Evolutionary conservation across 2,797 vertebrate species (phyloP).

Genomic region (Carduelis carduelis): DNA sequence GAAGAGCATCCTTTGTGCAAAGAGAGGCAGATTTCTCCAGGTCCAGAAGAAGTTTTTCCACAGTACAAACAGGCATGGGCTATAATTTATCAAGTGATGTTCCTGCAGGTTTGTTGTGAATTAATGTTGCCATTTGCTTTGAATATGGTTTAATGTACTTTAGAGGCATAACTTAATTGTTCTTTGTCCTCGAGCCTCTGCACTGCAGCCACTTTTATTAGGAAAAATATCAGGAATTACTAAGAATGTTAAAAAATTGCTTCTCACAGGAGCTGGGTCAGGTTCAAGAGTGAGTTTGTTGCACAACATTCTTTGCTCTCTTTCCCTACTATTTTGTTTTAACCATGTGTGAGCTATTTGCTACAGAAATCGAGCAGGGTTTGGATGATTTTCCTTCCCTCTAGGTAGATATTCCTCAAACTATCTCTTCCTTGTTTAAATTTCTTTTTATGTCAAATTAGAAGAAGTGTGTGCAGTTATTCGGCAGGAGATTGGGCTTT

Average conservation of each 20-base stretch:
- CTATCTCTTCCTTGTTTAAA: neutral
- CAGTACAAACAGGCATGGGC: rapidly evolving
- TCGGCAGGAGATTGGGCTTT: neutral
- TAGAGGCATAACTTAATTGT: neutral
- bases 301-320: neutral
- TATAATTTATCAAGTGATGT: neutral
- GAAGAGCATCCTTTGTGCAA: neutral
- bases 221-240: neutral
- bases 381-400: neutral
- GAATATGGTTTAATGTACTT: neutral
- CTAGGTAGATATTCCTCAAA: neutral
- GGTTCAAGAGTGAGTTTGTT: neutral
- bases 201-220: neutral
- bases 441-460: neutral
- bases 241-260: neutral
- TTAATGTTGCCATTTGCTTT: neutral
- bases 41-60: neutral
- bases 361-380: neutral
- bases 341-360: neutral
- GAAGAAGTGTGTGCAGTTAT: neutral
- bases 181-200: neutral
- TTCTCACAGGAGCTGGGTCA: neutral
- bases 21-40: neutral
- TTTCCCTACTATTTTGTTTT: neutral
- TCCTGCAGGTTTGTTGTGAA: neutral